These are phyloP conservation scores for Drosophila nikananu DNA, from an alignment of 1,140 invertebrate species.

Conservation along the genomic window DNA sequence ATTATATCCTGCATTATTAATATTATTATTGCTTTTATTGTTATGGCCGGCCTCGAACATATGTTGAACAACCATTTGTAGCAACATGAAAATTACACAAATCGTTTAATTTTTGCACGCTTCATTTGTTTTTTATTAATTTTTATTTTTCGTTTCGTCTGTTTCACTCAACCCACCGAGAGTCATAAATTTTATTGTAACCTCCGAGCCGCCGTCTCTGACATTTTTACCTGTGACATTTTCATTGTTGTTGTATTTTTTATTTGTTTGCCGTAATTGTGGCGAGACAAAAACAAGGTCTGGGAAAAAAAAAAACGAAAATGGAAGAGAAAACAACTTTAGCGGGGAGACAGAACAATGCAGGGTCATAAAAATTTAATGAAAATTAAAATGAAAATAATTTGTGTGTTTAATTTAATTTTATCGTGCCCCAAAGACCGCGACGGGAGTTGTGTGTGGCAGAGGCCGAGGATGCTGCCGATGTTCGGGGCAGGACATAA, in stretches of 20 bases:
- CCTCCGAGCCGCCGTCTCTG: slow-evolving; percentile 38
- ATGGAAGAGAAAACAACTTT: slow-evolving; percentile 30
- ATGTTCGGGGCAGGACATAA: slow-evolving; percentile 24
- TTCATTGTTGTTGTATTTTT: slow-evolving; percentile 65
- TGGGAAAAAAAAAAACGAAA: slow-evolving; percentile 38
- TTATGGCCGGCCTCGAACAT: slow-evolving; percentile 62
- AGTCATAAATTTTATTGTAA: slow-evolving; percentile 70
- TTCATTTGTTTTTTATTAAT: slow-evolving; percentile 17
- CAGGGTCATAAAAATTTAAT: slow-evolving; percentile 77
- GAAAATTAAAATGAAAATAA: slow-evolving; percentile 84
- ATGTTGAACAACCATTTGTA: slow-evolving; percentile 74
- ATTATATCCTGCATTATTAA: slow-evolving; percentile 60
- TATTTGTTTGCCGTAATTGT: slow-evolving; percentile 78
- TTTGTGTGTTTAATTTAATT: slow-evolving; percentile 83
- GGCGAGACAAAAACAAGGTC: slow-evolving; percentile 66
- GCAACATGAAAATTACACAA: slow-evolving; percentile 82
- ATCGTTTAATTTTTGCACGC: slow-evolving; percentile 78
- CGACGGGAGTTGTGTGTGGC: slow-evolving; percentile 8
- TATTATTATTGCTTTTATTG: slow-evolving; percentile 60
- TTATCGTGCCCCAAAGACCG: slow-evolving; percentile 74
- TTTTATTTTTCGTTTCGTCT: slow-evolving; percentile 12
- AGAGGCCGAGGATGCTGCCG: slow-evolving; percentile 46
- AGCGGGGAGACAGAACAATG: slow-evolving; percentile 53
- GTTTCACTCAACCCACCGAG: slow-evolving; percentile 45
- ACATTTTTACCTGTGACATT: slow-evolving; percentile 82